A percentile compares a stretch with the other conserved stretches of the same genome.
Conservation (phyloP, 2,113 vertebrate species). For the Actinemys pallida region DNA sequence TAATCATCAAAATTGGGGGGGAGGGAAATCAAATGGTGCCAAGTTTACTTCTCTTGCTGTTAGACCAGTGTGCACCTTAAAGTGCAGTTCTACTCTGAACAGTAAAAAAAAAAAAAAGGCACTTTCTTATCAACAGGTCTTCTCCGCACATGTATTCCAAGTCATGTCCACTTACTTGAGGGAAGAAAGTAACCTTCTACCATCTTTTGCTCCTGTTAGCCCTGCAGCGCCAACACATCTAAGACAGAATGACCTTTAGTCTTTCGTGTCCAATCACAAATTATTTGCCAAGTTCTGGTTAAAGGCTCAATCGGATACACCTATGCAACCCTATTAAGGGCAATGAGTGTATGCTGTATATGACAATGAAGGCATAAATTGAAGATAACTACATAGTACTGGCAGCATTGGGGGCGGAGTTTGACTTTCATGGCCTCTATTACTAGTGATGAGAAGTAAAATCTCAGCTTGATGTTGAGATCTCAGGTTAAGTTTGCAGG, state of each 20-base stretch:
- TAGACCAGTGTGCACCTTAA: not conserved
- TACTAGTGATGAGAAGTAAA: not conserved
- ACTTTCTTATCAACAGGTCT: rapidly evolving
- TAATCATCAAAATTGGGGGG: no score
- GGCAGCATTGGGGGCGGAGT: not conserved
- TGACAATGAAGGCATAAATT: not conserved
- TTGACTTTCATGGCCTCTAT: not conserved
- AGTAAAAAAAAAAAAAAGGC: not conserved
- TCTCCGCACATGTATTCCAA: not conserved
- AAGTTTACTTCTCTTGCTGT: not conserved
- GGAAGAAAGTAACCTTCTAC: conserved; percentile 1
- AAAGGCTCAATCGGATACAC: rapidly evolving
- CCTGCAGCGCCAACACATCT: not conserved
- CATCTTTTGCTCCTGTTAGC: not conserved
- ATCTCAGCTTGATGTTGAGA: not conserved
- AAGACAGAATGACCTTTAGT: not conserved
- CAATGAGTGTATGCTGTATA: not conserved
- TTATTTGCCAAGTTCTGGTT: not conserved
- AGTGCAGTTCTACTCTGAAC: not conserved
- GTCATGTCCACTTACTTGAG: not conserved
- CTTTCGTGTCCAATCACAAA: not conserved
- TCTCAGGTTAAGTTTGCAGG: not conserved
- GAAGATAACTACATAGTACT: not conserved
- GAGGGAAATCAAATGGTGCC: no score
- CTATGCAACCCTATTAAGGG: not conserved